Percentiles rank a stretch among this genome's conserved stretches.
phyloP scores from a whole-genome alignment of 2,888 invertebrate genomes.

The Microchrysa polita region DNA sequence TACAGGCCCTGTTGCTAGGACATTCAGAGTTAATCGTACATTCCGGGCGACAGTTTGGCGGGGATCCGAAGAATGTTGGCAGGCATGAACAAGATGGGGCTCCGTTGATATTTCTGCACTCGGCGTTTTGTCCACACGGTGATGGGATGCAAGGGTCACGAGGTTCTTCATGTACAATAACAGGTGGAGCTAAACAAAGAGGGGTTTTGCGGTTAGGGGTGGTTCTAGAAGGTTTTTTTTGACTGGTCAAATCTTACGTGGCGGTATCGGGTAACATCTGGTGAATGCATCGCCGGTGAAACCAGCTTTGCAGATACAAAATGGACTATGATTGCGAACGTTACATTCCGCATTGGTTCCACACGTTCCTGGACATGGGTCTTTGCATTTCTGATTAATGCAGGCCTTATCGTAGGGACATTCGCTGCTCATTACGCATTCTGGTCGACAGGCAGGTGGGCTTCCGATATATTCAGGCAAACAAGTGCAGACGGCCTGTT shows the following conservation, averaged over 20 bases:
- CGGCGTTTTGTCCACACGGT: constrained; percentile 73
- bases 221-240: neutral
- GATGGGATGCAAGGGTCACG: constrained; percentile 74
- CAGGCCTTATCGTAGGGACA: constrained; percentile 73
- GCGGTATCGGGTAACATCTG: constrained; percentile 63
- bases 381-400: constrained; percentile 72
- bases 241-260: constrained; percentile 59
- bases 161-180: constrained; percentile 54
- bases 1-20: constrained; percentile 71
- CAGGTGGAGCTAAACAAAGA: constrained; percentile 42
- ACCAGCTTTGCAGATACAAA: constrained; percentile 73
- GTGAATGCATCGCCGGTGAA: constrained; percentile 76
- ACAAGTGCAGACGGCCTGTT: constrained; percentile 71
- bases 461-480: constrained; percentile 70
- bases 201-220: neutral
- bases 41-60: constrained; percentile 75
- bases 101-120: constrained; percentile 68
- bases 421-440: constrained; percentile 78
- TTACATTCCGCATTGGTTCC: constrained; percentile 72
- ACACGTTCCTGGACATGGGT: constrained; percentile 80
- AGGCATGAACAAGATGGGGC: constrained; percentile 71
- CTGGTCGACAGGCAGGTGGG: constrained; percentile 80
- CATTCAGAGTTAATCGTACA: constrained; percentile 76
- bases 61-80: constrained; percentile 70
- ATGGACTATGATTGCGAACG: constrained; percentile 73